Evolutionary conservation across 2,113 vertebrate species (phyloP).

Genomic region (Cinclus cinclus): DNA sequence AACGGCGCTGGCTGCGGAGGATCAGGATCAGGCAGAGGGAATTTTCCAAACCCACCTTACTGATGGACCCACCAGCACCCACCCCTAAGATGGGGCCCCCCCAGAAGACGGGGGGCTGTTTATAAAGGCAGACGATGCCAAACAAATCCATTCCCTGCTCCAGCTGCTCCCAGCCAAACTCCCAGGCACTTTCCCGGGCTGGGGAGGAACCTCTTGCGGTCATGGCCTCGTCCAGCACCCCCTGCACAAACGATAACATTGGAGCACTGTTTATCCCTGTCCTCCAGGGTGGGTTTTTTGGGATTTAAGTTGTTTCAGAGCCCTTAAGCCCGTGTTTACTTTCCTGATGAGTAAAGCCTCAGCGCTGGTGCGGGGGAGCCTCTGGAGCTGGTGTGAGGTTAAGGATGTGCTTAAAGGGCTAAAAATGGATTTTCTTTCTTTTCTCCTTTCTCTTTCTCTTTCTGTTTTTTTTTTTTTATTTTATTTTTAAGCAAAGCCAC

Average conservation of each 20-base stretch:
- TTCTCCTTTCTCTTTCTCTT: background rate
- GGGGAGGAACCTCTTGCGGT: background rate
- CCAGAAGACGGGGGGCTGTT: background rate
- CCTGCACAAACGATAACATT: background rate
- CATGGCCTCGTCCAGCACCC: background rate
- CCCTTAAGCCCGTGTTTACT: constrained; percentile 52
- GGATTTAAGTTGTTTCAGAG: constrained; percentile 38
- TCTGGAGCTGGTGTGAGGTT: background rate
- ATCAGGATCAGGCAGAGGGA: background rate
- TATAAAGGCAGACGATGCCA: background rate
- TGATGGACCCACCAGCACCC: background rate
- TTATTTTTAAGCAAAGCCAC: background rate
- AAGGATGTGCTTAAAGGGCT: constrained; percentile 9
- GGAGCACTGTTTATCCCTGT: constrained; percentile 28
- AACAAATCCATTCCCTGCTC: background rate
- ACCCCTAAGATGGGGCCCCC: accelerated
- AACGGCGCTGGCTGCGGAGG: accelerated
- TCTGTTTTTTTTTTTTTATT: no score
- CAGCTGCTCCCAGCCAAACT: background rate
- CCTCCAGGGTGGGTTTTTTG: background rate
- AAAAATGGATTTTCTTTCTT: background rate
- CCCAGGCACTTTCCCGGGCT: background rate
- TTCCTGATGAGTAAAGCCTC: background rate
- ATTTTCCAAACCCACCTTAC: background rate
- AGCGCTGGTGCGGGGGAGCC: background rate